These are phyloP conservation scores for Stomatorhinus walkeri DNA, from an alignment of 2,797 vertebrate species.

Conservation along the genomic window DNA sequence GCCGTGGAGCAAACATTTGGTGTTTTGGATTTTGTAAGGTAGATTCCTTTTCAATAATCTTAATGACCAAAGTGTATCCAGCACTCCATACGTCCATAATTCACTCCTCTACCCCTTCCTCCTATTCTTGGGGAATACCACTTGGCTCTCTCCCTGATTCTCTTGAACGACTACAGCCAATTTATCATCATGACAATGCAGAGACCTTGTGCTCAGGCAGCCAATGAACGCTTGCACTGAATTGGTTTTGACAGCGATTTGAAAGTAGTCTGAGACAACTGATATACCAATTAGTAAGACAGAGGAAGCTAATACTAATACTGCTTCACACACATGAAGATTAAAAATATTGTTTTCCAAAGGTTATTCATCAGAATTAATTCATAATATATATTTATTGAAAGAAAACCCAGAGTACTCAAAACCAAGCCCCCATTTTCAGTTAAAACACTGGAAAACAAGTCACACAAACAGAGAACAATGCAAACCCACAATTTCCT, in stretches of 20 bases:
- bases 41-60: background rate
- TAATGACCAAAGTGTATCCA: background rate
- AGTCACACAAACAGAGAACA: background rate
- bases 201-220: constrained; percentile 23
- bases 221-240: constrained; percentile 19
- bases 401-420: background rate
- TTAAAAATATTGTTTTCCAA: background rate
- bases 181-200: constrained; percentile 31
- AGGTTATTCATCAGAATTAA: background rate
- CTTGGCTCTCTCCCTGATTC: constrained; percentile 21
- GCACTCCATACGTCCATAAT: background rate
- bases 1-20: background rate
- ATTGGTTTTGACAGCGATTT: constrained; percentile 31
- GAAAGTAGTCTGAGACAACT: constrained; percentile 22
- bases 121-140: background rate
- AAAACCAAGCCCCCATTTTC: background rate
- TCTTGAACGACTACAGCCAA: constrained; percentile 30
- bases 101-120: background rate
- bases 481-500: background rate
- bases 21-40: background rate
- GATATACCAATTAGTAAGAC: constrained; percentile 30
- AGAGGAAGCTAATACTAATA: constrained; percentile 18
- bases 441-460: background rate
- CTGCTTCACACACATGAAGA: background rate
- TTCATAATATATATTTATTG: background rate